Percentiles rank a stretch among this genome's conserved stretches.
Evolutionary conservation across 1,140 invertebrate genomes (phyloP).

Genomic region (Pantala flavescens): DNA sequence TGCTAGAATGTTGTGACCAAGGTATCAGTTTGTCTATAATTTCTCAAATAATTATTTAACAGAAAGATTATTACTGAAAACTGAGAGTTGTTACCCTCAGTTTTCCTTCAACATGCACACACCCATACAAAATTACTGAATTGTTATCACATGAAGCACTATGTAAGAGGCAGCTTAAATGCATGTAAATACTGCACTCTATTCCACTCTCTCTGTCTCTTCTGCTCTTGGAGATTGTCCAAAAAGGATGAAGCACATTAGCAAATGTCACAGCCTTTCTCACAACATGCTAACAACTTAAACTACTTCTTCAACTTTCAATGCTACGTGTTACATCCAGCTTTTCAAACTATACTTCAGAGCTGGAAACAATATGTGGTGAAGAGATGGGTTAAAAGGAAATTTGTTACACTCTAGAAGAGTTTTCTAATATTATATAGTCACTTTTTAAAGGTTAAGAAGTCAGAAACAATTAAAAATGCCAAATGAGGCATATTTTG

Average conservation of each 20-base stretch:
- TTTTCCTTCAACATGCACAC: constrained; percentile 9
- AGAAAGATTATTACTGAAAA: not conserved
- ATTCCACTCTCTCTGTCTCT: not conserved
- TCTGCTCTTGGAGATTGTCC: not conserved
- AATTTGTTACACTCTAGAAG: too few species aligned
- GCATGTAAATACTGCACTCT: not conserved
- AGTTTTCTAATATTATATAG: too few species aligned
- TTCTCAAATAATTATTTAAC: not conserved
- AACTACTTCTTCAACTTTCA: constrained; percentile 18
- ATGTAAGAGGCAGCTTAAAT: constrained; percentile 6
- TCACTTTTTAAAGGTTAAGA: too few species aligned
- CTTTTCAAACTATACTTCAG: constrained; percentile 6
- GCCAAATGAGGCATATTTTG: too few species aligned
- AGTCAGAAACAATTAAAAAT: too few species aligned
- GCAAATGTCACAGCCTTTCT: constrained; percentile 21
- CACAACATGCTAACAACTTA: constrained; percentile 30
- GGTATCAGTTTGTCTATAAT: constrained; percentile 10
- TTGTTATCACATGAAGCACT: constrained; percentile 15
- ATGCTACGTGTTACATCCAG: constrained; percentile 18
- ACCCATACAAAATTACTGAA: constrained; percentile 13
- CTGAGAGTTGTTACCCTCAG: not conserved
- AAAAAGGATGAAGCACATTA: constrained; percentile 18
- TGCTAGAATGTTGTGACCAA: constrained; percentile 29
- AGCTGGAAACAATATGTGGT: constrained; percentile 2
- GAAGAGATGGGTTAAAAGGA: not conserved